Evolutionary conservation across 2,888 invertebrate genomes (phyloP).

Genomic region (Allolobophora icterica): DNA sequence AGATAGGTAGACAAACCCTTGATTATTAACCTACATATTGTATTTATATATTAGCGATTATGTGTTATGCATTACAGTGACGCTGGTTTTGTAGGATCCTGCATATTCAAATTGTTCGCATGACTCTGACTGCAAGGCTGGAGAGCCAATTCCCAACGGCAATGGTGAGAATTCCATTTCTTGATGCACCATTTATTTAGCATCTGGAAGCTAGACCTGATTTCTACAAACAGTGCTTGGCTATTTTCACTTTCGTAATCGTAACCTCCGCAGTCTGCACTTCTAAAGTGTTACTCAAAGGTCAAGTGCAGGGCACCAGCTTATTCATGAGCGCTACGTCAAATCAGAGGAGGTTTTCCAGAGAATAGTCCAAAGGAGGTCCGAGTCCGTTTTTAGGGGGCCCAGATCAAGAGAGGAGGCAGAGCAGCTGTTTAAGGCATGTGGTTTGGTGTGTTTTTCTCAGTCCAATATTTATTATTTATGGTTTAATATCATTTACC

Average conservation of each 20-base stretch:
- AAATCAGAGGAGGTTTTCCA: too few relatives aligned
- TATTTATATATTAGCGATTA: neutral
- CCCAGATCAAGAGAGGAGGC: too few relatives aligned
- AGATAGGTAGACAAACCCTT: too few relatives aligned
- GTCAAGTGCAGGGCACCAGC: too few relatives aligned
- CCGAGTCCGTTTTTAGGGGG: too few relatives aligned
- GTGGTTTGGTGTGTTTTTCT: neutral
- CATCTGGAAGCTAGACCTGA: neutral
- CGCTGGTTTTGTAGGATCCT: conserved; percentile 40
- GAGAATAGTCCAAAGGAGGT: too few relatives aligned
- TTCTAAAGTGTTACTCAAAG: too few relatives aligned
- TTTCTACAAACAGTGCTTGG: neutral
- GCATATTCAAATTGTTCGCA: conserved; percentile 53
- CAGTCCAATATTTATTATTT: neutral
- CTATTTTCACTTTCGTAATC: neutral
- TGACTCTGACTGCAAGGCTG: conserved; percentile 52
- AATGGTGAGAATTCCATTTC: conserved; percentile 53
- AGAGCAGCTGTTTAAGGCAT: too few relatives aligned
- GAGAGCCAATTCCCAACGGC: conserved; percentile 54
- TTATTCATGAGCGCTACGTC: too few relatives aligned
- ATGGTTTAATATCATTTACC: too few relatives aligned
- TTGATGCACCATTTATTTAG: neutral
- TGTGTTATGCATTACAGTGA: neutral
- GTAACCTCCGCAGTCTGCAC: too few relatives aligned
- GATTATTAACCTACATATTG: too few relatives aligned